phyloP scores from a whole-genome alignment of 2,888 invertebrate species.

The Cephalotes varians region DNA sequence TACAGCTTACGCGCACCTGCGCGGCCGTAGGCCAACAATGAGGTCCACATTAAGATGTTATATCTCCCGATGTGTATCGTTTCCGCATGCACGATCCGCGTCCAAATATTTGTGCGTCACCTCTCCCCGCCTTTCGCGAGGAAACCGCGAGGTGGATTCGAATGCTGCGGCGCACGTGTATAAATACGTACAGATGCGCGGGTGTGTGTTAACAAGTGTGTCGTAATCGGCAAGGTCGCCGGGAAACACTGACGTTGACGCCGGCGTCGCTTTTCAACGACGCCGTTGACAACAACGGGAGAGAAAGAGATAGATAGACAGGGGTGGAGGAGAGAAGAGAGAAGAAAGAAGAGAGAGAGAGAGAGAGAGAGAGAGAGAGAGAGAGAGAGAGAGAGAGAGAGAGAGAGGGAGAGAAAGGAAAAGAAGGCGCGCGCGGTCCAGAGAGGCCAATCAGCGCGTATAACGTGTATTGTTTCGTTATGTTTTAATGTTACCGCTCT shows the following conservation, averaged over 20 bases:
- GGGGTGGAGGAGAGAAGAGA: not conserved
- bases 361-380: not conserved
- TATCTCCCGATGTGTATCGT: not conserved
- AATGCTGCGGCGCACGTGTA: slow-evolving; percentile 16
- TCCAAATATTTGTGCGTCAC: slow-evolving; percentile 39
- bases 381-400: not conserved
- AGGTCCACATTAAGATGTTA: slow-evolving; percentile 20
- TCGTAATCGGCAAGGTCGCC: slow-evolving; percentile 50
- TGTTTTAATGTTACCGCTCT: slow-evolving; percentile 23
- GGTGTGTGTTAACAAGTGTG: slow-evolving; percentile 52
- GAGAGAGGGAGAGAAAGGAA: not conserved
- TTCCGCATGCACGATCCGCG: slow-evolving; percentile 27
- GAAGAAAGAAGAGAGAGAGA: not conserved
- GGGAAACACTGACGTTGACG: slow-evolving; percentile 40
- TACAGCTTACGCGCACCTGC: slow-evolving; percentile 24
- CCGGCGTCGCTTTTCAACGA: slow-evolving; percentile 27
- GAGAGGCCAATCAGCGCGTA: slow-evolving; percentile 26
- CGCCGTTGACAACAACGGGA: not conserved
- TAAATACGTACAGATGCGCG: slow-evolving; percentile 46
- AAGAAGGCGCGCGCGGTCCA: not conserved
- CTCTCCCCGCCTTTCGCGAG: not conserved
- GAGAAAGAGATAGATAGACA: not conserved
- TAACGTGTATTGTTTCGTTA: slow-evolving; percentile 33
- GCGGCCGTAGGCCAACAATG: not conserved
- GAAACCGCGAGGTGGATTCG: not conserved